Conservation (phyloP, 2,888 invertebrate genomes). For the Amphipoea lucens region DNA sequence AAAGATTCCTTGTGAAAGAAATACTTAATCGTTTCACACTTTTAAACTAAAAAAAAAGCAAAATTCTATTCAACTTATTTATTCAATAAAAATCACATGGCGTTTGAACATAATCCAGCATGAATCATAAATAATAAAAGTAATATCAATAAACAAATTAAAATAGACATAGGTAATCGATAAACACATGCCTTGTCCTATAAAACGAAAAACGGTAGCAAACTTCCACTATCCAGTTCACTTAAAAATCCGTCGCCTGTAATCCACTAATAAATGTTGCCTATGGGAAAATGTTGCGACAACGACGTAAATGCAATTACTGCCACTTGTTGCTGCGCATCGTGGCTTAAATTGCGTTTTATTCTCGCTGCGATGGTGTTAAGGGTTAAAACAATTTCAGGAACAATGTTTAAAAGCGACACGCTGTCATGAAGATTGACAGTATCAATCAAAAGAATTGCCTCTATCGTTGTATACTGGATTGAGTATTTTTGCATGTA, state of each 20-base stretch:
- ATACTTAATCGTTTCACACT: neutral
- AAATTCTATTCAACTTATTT: neutral
- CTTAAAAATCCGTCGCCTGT: conserved; percentile 38
- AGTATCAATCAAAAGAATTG: conserved; percentile 47
- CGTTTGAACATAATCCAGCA: neutral
- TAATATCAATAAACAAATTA: neutral
- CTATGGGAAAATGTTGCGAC: conserved; percentile 71
- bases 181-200: neutral
- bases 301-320: conserved; percentile 76
- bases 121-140: neutral
- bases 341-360: conserved; percentile 71
- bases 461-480: conserved; percentile 22
- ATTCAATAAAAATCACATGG: neutral
- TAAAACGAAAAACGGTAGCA: conserved; percentile 9
- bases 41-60: neutral
- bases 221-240: conserved; percentile 14
- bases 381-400: conserved; percentile 53
- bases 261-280: conserved; percentile 60
- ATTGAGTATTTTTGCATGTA: conserved; percentile 12
- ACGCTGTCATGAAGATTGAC: conserved; percentile 49
- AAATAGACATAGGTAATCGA: neutral
- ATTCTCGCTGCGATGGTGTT: conserved; percentile 57
- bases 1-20: neutral
- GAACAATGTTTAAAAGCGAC: conserved; percentile 49
- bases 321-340: conserved; percentile 72